Evolutionary conservation across 1,140 invertebrate species (phyloP).

Genomic region (Sinonovacula constricta): DNA sequence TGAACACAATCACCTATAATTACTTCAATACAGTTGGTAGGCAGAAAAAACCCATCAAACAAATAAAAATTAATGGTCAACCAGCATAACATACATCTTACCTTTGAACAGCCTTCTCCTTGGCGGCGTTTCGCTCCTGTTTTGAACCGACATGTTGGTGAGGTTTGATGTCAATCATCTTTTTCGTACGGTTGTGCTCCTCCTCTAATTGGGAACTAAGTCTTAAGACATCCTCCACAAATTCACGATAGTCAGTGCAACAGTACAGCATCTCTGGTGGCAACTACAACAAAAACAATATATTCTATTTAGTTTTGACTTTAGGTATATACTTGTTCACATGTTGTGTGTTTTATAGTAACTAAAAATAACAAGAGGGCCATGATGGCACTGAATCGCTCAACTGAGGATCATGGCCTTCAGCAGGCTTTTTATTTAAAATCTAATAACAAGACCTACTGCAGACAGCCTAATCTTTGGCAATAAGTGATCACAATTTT

Average conservation of each 20-base stretch:
- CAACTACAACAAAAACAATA: slow-evolving; percentile 17
- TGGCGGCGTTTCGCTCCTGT: slow-evolving; percentile 71
- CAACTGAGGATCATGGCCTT: too few relatives aligned
- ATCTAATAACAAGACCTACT: too few relatives aligned
- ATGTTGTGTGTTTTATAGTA: not conserved
- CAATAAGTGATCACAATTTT: too few relatives aligned
- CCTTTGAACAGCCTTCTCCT: slow-evolving; percentile 74
- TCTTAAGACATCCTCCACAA: slow-evolving; percentile 71
- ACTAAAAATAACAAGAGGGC: too few relatives aligned
- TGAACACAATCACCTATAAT: too few relatives aligned
- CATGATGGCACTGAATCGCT: too few relatives aligned
- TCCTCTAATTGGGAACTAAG: slow-evolving; percentile 61
- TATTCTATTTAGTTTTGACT: not conserved
- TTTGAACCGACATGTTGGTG: slow-evolving; percentile 74
- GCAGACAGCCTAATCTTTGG: too few relatives aligned
- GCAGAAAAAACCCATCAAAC: too few relatives aligned
- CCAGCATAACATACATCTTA: too few relatives aligned
- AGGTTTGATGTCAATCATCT: slow-evolving; percentile 72
- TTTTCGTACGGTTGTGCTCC: slow-evolving; percentile 58
- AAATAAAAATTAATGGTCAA: too few relatives aligned
- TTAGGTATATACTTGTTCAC: not conserved
- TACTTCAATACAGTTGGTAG: too few relatives aligned
- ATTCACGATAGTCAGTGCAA: slow-evolving; percentile 76
- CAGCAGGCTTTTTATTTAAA: too few relatives aligned
- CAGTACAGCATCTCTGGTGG: slow-evolving; percentile 75